Conservation (phyloP, 2,888 invertebrate genomes). For the Monopis laevigella region DNA sequence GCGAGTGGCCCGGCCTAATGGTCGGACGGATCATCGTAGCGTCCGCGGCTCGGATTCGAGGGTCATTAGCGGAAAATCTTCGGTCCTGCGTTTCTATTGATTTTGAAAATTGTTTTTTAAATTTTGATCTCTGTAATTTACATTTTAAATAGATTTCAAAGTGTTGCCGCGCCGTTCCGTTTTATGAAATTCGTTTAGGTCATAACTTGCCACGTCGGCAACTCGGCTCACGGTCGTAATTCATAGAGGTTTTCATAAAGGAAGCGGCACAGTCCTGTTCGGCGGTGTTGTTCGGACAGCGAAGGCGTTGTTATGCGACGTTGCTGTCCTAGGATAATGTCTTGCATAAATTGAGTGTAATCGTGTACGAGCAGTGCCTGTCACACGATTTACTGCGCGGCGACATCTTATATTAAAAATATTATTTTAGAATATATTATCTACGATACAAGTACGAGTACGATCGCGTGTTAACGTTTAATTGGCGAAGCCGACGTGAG, state of each 20-base stretch:
- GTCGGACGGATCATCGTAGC: conserved; percentile 58
- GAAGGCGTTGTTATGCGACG: conserved; percentile 61
- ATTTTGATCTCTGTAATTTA: not conserved
- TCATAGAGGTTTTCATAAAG: conserved; percentile 57
- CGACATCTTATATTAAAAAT: conserved; percentile 15
- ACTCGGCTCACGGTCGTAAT: conserved; percentile 37
- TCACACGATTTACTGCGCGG: conserved; percentile 47
- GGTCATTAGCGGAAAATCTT: conserved; percentile 50
- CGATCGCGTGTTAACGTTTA: conserved; percentile 4
- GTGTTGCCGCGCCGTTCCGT: not conserved
- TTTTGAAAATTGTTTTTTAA: not conserved
- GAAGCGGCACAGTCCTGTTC: conserved; percentile 34
- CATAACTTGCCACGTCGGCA: conserved; percentile 46
- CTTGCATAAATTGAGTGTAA: conserved; percentile 63
- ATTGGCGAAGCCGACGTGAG: not conserved
- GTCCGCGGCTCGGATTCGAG: conserved; percentile 34
- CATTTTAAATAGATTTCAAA: not conserved
- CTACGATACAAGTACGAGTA: not conserved
- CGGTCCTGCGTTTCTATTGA: too few species aligned
- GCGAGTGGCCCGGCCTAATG: conserved; percentile 65
- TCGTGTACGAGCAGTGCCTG: conserved; percentile 53
- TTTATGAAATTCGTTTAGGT: conserved; percentile 23
- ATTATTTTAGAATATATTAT: conserved; percentile 24
- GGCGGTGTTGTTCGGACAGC: conserved; percentile 43
- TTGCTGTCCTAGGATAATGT: conserved; percentile 58